Evolutionary conservation across 2,888 invertebrate species (phyloP).

Genomic region (Athalia rosae): DNA sequence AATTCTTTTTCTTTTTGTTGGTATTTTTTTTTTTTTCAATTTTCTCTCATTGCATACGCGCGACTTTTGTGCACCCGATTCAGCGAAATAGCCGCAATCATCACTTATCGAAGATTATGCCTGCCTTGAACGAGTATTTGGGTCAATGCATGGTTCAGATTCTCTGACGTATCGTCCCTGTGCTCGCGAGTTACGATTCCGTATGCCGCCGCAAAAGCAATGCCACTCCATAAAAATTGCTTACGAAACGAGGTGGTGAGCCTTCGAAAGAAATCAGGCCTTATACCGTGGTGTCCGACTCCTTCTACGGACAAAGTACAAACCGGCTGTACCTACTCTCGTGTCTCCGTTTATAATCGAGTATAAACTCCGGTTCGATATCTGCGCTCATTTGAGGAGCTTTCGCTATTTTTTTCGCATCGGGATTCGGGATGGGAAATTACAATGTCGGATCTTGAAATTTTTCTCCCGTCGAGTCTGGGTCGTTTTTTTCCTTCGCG

Average conservation of each 20-base stretch:
- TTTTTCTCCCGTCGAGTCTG: too few relatives aligned
- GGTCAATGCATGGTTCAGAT: slow-evolving; percentile 56
- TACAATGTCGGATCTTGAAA: too few relatives aligned
- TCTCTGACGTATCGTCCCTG: slow-evolving; percentile 43
- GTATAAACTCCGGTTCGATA: neutral
- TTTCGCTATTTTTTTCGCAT: neutral
- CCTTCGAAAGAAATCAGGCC: slow-evolving; percentile 55
- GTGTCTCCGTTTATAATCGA: neutral
- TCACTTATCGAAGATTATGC: slow-evolving; percentile 40
- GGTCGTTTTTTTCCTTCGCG: too few relatives aligned
- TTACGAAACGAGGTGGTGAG: slow-evolving; percentile 57
- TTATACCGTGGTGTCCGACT: slow-evolving; percentile 49
- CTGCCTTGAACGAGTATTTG: slow-evolving; percentile 62
- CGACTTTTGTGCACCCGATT: too few relatives aligned
- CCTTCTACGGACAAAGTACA: slow-evolving; percentile 59
- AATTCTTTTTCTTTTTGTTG: neutral
- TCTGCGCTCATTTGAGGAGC: slow-evolving; percentile 27
- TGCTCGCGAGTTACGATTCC: slow-evolving; percentile 7
- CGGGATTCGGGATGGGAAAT: too few relatives aligned
- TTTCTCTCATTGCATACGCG: neutral
- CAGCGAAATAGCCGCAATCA: slow-evolving; percentile 1
- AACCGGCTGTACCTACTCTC: slow-evolving; percentile 19
- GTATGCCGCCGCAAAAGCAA: slow-evolving; percentile 55
- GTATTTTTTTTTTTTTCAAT: neutral
- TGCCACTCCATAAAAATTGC: slow-evolving; percentile 59